Evolutionary conservation across 2,888 invertebrate species (phyloP).

Genomic region (Ophion costatus): DNA sequence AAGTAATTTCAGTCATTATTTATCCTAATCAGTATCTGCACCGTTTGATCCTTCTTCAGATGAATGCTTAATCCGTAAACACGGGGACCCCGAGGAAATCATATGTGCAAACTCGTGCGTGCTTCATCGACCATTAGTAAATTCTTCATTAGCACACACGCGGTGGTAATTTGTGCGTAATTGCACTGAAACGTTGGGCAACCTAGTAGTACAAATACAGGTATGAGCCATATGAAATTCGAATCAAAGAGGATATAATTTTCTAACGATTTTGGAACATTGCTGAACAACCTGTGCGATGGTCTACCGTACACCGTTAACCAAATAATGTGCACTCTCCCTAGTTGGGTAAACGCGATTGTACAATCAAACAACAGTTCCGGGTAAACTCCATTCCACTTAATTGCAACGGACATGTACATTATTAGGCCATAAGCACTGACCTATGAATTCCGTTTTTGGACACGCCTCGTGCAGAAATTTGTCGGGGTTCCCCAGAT

Average conservation of each 20-base stretch:
- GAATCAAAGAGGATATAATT: neutral
- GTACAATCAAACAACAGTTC: no score
- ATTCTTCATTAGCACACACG: neutral
- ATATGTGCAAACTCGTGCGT: neutral
- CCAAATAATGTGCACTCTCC: neutral
- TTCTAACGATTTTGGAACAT: neutral
- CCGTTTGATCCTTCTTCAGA: neutral
- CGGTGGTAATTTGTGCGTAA: neutral
- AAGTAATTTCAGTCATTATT: neutral
- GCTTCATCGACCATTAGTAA: neutral
- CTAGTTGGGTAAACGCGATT: no score
- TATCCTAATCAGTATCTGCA: neutral
- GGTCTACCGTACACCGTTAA: neutral
- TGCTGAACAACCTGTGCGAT: no score
- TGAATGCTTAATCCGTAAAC: neutral
- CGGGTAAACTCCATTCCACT: no score
- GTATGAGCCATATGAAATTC: neutral
- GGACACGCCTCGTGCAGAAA: no score
- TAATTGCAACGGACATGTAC: no score
- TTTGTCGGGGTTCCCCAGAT: no score
- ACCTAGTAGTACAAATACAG: neutral
- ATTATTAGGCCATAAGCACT: no score
- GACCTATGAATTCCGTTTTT: no score
- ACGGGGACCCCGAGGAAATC: neutral
- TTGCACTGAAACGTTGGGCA: neutral